A percentile compares a stretch with the other conserved stretches of the same genome.
These are phyloP conservation scores for Bradypus variegatus DNA, from an alignment of 2,797 vertebrate genomes.

Conservation along the genomic window DNA sequence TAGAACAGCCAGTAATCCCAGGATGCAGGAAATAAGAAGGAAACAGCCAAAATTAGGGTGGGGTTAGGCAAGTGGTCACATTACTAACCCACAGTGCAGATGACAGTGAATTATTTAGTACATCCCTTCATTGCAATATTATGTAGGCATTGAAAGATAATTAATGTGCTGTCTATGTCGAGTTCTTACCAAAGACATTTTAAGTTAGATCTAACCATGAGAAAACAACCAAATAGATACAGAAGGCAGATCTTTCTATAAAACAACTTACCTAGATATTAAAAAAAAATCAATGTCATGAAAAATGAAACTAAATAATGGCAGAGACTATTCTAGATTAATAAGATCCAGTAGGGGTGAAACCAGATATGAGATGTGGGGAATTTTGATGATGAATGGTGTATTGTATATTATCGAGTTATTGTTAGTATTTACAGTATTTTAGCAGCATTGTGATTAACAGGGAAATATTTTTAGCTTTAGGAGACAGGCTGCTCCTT, in stretches of 20 bases:
- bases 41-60: neutral
- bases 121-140: neutral
- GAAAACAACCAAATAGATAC: neutral
- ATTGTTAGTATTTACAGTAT: too few relatives aligned
- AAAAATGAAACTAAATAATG: neutral
- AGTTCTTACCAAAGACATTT: neutral
- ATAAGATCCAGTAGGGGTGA: neutral
- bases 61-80: too few relatives aligned
- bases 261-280: neutral
- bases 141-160: neutral
- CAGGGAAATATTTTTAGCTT: neutral
- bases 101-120: neutral
- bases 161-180: neutral
- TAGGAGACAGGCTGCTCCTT: neutral
- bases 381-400: neutral
- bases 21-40: neutral
- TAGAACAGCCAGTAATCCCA: neutral
- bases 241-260: neutral
- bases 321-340: neutral
- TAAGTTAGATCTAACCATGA: neutral
- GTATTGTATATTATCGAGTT: neutral
- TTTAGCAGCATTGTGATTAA: neutral
- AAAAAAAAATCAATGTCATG: too few relatives aligned
- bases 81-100: too few relatives aligned
- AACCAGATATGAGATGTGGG: neutral